Conservation (phyloP, 2,797 vertebrate genomes). For the Poeciliopsis paucimaculata region DNA sequence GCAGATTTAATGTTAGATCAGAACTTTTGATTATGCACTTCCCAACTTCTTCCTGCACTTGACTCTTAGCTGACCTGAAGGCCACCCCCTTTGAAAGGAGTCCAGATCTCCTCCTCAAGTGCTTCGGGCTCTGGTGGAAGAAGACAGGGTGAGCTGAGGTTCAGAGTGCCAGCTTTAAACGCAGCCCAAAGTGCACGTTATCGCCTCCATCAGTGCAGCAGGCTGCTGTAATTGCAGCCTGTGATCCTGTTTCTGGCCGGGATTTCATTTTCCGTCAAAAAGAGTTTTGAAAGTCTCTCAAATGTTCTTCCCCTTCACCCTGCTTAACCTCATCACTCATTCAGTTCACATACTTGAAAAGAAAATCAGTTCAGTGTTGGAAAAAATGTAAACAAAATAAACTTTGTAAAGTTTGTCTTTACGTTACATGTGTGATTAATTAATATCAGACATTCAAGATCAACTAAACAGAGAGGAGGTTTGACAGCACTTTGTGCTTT, state of each 20-base stretch:
- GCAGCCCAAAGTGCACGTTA: conserved; percentile 70
- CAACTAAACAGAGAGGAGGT: neutral
- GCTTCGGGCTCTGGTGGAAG: conserved; percentile 63
- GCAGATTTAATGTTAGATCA: conserved; percentile 51
- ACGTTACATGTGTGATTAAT: conserved; percentile 23
- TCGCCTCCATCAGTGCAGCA: conserved; percentile 89
- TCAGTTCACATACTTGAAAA: conserved; percentile 40
- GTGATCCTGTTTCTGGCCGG: conserved; percentile 76
- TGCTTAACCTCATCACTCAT: conserved; percentile 41
- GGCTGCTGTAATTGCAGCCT: conserved; percentile 91
- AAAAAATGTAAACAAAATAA: conserved; percentile 1
- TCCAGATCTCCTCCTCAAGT: conserved; percentile 82
- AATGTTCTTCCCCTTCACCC: conserved; percentile 44
- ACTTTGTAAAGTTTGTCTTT: conserved; percentile 19
- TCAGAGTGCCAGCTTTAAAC: conserved; percentile 78
- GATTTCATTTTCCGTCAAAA: conserved; percentile 82
- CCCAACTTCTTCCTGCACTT: conserved; percentile 81
- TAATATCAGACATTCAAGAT: conserved; percentile 17
- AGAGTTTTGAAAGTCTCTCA: conserved; percentile 79
- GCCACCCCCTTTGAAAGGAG: conserved; percentile 79
- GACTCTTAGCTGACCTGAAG: conserved; percentile 85
- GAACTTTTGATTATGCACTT: conserved; percentile 66
- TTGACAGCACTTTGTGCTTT: conserved; percentile 14
- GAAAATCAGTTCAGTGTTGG: conserved; percentile 25
- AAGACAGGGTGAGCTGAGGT: conserved; percentile 60